Percentiles rank a stretch among this genome's conserved stretches.
Evolutionary conservation across 2,797 vertebrate species (phyloP).

Genomic region (Hippoglossus hippoglossus): DNA sequence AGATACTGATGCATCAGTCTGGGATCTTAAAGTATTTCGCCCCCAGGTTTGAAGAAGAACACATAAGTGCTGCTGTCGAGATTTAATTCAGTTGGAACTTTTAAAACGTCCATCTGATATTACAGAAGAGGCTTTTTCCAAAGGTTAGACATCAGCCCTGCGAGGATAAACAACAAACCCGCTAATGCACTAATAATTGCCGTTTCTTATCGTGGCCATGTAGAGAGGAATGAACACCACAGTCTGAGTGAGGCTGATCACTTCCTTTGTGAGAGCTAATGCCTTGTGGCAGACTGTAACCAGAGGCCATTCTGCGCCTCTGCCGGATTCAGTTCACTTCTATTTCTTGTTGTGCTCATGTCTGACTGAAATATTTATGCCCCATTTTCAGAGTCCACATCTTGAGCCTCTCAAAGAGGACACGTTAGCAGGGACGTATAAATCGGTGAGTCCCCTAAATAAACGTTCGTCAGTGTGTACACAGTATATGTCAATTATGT

Average conservation of each 20-base stretch:
- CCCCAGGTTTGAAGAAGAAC: no score
- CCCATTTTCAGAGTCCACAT: slow-evolving; percentile 84
- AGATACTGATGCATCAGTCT: neutral
- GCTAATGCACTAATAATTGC: slow-evolving; percentile 5
- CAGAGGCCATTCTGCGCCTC: neutral
- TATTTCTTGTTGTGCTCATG: slow-evolving; percentile 22
- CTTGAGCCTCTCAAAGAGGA: slow-evolving; percentile 92
- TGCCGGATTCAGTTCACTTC: neutral
- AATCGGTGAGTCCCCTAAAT: slow-evolving; percentile 83
- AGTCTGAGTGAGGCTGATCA: slow-evolving; percentile 5
- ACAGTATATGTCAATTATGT: no score
- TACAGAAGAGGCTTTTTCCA: slow-evolving; percentile 11
- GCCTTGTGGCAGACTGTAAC: slow-evolving; percentile 34
- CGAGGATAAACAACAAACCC: neutral
- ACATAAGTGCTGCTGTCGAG: neutral
- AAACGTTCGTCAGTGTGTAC: neutral
- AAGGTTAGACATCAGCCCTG: slow-evolving; percentile 13
- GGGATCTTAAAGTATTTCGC: neutral
- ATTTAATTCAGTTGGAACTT: neutral
- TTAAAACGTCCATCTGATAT: slow-evolving; percentile 12
- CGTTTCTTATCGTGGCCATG: slow-evolving; percentile 28
- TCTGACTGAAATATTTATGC: slow-evolving; percentile 53
- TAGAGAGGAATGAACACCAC: slow-evolving; percentile 9
- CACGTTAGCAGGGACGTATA: slow-evolving; percentile 81
- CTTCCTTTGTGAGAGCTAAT: slow-evolving; percentile 18